A percentile compares a stretch with the other conserved stretches of the same genome.
Conservation (phyloP, 2,888 invertebrate genomes). For the Elegia similella region DNA sequence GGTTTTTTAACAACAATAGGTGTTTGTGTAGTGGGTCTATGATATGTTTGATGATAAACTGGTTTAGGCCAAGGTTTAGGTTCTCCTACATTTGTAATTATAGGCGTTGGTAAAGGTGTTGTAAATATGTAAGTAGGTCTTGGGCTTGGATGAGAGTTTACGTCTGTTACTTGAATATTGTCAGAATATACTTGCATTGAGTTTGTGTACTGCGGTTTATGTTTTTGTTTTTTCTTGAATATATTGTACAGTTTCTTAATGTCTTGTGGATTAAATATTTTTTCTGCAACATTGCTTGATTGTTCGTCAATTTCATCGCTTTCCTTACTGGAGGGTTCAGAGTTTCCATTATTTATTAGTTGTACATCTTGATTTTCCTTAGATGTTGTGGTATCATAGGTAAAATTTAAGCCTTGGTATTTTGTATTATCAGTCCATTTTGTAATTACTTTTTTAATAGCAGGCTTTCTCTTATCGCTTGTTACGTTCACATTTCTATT, state of each 20-base stretch:
- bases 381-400: constrained; percentile 52
- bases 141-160: constrained; percentile 25
- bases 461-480: constrained; percentile 45
- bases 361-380: constrained; percentile 35
- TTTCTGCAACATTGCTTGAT: constrained; percentile 34
- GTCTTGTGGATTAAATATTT: constrained; percentile 31
- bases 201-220: constrained; percentile 49
- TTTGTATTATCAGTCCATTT: constrained; percentile 79
- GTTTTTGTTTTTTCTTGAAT: constrained; percentile 41
- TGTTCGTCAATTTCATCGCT: constrained; percentile 34
- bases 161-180: constrained; percentile 55
- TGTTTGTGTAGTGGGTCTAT: constrained; percentile 52
- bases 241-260: constrained; percentile 40
- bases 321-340: constrained; percentile 12
- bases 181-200: constrained; percentile 54
- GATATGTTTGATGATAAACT: constrained; percentile 22
- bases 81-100: constrained; percentile 71
- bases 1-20: constrained; percentile 56
- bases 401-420: constrained; percentile 66
- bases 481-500: constrained; percentile 9
- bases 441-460: constrained; percentile 70
- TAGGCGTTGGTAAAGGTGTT: constrained; percentile 59
- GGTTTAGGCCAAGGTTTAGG: constrained; percentile 55
- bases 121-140: constrained; percentile 57
- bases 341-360: constrained; percentile 25